Conservation (phyloP, 2,113 vertebrate species). For the Hippopotamus amphibius region DNA sequence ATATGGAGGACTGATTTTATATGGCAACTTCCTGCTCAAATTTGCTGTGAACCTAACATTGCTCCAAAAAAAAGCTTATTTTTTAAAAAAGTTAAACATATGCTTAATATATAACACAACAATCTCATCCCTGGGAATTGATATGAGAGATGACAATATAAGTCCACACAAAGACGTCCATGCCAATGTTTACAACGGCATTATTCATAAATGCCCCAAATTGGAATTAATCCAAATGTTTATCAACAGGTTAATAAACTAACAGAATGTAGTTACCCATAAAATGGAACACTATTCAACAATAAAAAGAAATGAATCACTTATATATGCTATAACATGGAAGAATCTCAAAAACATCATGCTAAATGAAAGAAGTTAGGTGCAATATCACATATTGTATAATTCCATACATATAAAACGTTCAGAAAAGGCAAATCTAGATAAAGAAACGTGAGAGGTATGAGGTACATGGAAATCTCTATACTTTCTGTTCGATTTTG, state of each 20-base stretch:
- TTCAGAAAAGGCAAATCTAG: not conserved
- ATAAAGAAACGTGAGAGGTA: not conserved
- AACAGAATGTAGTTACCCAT: not conserved
- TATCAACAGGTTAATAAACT: not conserved
- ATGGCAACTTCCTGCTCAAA: not conserved
- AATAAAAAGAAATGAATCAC: not conserved
- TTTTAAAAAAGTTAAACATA: too few relatives aligned
- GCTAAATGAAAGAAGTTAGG: not conserved
- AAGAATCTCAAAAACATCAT: not conserved
- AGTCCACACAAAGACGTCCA: not conserved
- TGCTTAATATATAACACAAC: not conserved
- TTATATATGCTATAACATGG: not conserved
- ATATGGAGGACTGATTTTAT: not conserved
- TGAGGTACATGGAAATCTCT: not conserved
- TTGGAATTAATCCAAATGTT: not conserved
- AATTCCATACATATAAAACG: not conserved
- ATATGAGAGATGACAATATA: not conserved
- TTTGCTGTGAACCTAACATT: not conserved
- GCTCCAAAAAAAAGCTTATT: not conserved
- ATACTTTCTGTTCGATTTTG: not conserved
- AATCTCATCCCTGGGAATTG: not conserved
- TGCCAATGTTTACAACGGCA: not conserved
- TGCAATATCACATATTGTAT: not conserved
- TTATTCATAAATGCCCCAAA: not conserved
- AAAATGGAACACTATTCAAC: not conserved